These are phyloP conservation scores for Mamestra configurata DNA, from an alignment of 1,140 invertebrate genomes.

Conservation along the genomic window DNA sequence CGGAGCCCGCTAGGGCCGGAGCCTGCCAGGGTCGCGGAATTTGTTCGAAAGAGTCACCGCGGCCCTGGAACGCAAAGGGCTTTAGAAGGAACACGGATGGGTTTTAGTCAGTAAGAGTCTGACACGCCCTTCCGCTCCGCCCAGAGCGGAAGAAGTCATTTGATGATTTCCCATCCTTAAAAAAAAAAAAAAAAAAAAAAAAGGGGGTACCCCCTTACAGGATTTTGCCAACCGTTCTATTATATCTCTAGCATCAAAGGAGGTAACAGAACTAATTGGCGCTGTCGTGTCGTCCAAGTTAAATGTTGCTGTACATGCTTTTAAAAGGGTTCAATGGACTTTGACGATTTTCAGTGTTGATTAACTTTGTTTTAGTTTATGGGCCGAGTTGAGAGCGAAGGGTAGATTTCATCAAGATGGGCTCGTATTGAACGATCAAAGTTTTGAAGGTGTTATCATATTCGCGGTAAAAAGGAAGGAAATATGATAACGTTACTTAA, in stretches of 20 bases:
- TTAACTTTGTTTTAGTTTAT: constrained; percentile 22
- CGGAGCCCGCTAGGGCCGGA: too few relatives aligned
- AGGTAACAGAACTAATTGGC: constrained; percentile 31
- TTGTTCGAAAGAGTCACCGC: too few relatives aligned
- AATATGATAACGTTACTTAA: background rate
- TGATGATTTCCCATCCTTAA: too few relatives aligned
- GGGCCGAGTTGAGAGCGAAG: constrained; percentile 4
- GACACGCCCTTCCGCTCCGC: too few relatives aligned
- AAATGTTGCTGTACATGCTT: constrained; percentile 24
- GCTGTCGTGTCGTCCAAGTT: constrained; percentile 6
- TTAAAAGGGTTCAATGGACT: constrained; percentile 31
- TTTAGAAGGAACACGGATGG: too few relatives aligned
- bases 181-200: too few relatives aligned
- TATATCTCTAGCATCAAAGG: constrained; percentile 36
- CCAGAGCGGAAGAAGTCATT: too few relatives aligned
- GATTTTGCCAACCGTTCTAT: constrained; percentile 26
- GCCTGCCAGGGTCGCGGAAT: too few relatives aligned
- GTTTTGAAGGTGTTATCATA: background rate
- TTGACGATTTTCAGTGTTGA: constrained; percentile 16
- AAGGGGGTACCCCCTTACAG: too few relatives aligned
- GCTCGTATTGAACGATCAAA: constrained; percentile 1
- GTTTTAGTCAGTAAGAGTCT: too few relatives aligned
- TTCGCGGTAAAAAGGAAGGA: background rate
- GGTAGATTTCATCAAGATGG: constrained; percentile 5
- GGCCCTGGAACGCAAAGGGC: too few relatives aligned